Conservation (phyloP, 2,888 invertebrate genomes). For the Serrognathus titanus region DNA sequence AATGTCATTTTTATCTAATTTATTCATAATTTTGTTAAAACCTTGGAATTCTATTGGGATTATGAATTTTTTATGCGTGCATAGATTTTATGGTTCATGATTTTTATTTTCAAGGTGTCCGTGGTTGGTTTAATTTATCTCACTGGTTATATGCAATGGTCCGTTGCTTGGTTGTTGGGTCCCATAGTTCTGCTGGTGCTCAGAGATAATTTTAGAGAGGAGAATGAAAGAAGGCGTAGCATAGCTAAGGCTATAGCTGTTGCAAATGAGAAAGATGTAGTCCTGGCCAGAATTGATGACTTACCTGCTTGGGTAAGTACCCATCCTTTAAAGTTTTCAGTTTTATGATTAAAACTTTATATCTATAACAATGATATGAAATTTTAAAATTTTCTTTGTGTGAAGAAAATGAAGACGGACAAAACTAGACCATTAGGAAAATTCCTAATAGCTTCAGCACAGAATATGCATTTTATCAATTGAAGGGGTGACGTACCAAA, state of each 20-base stretch:
- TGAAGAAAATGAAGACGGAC: too few species aligned
- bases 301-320: constrained; percentile 88
- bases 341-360: constrained; percentile 10
- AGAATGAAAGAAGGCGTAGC: constrained; percentile 67
- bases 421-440: too few species aligned
- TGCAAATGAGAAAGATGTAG: constrained; percentile 81
- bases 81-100: neutral
- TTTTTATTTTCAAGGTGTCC: constrained; percentile 52
- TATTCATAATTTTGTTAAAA: constrained; percentile 2
- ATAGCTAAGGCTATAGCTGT: constrained; percentile 74
- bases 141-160: constrained; percentile 83
- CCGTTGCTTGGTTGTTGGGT: constrained; percentile 81
- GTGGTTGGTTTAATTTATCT: constrained; percentile 74
- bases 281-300: constrained; percentile 83
- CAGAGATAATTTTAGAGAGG: constrained; percentile 74
- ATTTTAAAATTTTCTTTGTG: too few species aligned
- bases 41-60: neutral
- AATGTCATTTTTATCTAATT: neutral
- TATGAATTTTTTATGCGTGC: neutral
- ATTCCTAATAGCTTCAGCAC: too few species aligned
- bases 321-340: neutral
- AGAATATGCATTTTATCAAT: too few species aligned
- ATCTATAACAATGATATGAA: too few species aligned
- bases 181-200: constrained; percentile 78
- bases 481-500: too few species aligned